phyloP scores from a whole-genome alignment of 2,888 invertebrate genomes.

The Zygothrica quintamaculata region DNA sequence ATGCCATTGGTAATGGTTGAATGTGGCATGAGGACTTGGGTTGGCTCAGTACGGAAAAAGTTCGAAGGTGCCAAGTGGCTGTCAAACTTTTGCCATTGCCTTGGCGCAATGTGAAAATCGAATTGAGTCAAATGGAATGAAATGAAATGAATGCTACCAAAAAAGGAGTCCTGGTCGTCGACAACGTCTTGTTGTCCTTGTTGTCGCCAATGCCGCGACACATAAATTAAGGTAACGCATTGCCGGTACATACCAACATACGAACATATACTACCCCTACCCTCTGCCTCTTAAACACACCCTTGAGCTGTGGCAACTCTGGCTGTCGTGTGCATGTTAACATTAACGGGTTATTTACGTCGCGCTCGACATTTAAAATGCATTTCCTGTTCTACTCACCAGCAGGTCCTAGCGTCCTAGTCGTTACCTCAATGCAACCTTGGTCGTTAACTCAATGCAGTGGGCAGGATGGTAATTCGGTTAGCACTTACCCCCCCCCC shows the following conservation, averaged over 20 bases:
- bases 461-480: neutral
- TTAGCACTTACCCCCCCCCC: too few species aligned
- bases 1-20: constrained; percentile 11
- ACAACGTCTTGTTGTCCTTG: constrained; percentile 31
- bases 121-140: constrained; percentile 66
- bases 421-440: neutral
- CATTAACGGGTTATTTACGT: constrained; percentile 78
- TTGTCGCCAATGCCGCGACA: constrained; percentile 54
- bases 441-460: too few species aligned
- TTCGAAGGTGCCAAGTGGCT: constrained; percentile 80
- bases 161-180: constrained; percentile 36
- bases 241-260: constrained; percentile 21
- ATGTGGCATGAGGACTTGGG: neutral
- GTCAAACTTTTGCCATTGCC: constrained; percentile 71
- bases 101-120: constrained; percentile 64
- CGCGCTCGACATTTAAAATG: constrained; percentile 74
- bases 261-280: too few species aligned
- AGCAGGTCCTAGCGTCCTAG: neutral
- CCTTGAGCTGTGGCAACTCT: constrained; percentile 8
- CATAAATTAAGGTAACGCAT: constrained; percentile 76
- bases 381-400: constrained; percentile 54
- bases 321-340: constrained; percentile 62
- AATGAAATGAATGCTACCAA: constrained; percentile 39
- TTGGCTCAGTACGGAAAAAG: constrained; percentile 49
- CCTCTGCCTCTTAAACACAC: neutral